phyloP scores from a whole-genome alignment of 2,113 vertebrate species.

The Syngnathus scovelli region DNA sequence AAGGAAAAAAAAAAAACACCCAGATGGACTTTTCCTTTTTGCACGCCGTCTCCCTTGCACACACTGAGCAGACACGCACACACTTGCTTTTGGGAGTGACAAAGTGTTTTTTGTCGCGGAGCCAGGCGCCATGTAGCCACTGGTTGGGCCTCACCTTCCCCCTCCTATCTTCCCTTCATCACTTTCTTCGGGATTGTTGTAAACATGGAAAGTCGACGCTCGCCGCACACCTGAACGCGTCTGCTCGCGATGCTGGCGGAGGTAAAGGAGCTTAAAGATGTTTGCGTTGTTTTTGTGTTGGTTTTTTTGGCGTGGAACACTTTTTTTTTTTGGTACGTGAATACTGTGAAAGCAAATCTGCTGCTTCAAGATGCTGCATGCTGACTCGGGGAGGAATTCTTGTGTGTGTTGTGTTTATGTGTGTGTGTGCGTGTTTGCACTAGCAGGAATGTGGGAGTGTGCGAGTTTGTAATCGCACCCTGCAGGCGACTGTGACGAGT shows the following conservation, averaged over 20 bases:
- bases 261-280: slow-evolving; percentile 41
- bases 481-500: slow-evolving; percentile 25
- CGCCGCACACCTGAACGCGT: slow-evolving; percentile 5
- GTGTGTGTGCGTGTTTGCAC: slow-evolving; percentile 31
- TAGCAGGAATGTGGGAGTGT: slow-evolving; percentile 38
- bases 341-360: slow-evolving; percentile 33
- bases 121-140: slow-evolving; percentile 35
- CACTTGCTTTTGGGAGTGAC: slow-evolving; percentile 58
- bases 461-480: slow-evolving; percentile 47
- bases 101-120: slow-evolving; percentile 54
- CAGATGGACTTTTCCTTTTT: slow-evolving; percentile 64
- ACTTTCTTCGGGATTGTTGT: slow-evolving; percentile 6
- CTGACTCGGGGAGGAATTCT: slow-evolving; percentile 39
- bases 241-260: slow-evolving; percentile 56
- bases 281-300: background rate
- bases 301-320: too few relatives aligned
- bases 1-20: slow-evolving; percentile 65
- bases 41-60: slow-evolving; percentile 31
- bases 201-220: slow-evolving; percentile 6
- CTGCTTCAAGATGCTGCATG: background rate
- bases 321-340: slow-evolving; percentile 39
- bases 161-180: slow-evolving; percentile 35
- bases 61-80: slow-evolving; percentile 23
- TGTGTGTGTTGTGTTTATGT: slow-evolving; percentile 8
- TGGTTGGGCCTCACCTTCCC: slow-evolving; percentile 30